Conservation (phyloP, 2,113 vertebrate genomes). For the Chrysemys picta region DNA sequence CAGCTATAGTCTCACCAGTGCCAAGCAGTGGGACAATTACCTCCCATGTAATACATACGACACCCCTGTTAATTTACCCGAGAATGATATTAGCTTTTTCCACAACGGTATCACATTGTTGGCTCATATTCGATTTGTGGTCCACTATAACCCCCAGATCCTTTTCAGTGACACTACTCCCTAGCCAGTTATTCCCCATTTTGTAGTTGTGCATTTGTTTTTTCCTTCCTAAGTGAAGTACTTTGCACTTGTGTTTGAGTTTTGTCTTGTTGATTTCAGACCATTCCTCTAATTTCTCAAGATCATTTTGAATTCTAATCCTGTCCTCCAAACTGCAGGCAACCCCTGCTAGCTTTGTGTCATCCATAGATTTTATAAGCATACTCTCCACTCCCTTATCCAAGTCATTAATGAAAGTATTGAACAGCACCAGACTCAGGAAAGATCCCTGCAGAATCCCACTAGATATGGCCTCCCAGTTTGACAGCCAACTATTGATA, state of each 20-base stretch:
- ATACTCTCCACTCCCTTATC: background rate
- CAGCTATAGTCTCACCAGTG: background rate
- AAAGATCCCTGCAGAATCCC: background rate
- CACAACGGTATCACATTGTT: background rate
- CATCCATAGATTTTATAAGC: background rate
- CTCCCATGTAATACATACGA: background rate
- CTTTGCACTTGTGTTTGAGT: background rate
- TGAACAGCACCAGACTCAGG: background rate
- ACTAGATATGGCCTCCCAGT: background rate
- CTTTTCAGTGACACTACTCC: background rate
- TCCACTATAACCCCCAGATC: background rate
- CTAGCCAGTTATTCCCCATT: background rate
- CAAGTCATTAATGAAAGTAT: background rate
- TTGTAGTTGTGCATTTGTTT: background rate
- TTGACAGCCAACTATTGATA: background rate
- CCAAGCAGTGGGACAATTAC: background rate
- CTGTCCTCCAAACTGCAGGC: background rate
- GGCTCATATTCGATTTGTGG: background rate
- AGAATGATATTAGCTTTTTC: background rate
- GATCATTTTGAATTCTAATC: too few relatives aligned
- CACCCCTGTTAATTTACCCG: background rate
- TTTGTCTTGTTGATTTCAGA: background rate
- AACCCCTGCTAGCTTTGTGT: background rate
- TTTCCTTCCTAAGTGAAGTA: background rate
- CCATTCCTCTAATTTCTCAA: too few relatives aligned